A percentile compares a stretch with the other conserved stretches of the same genome.
Evolutionary conservation across 2,888 invertebrate species (phyloP).

Genomic region (Ennomos quercinarius): DNA sequence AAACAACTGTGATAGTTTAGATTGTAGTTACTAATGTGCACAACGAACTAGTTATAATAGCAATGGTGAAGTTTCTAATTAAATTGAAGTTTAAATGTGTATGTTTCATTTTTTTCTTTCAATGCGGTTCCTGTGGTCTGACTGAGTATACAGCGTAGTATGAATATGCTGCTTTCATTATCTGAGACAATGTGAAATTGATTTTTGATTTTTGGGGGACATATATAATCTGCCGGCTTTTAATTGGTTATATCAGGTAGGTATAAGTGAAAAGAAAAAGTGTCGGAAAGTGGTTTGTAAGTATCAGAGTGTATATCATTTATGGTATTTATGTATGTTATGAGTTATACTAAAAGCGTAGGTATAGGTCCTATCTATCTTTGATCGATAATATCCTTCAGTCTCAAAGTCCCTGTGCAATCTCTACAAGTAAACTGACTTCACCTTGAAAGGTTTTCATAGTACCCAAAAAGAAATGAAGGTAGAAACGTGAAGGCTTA

Average conservation of each 20-base stretch:
- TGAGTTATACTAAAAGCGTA: no score
- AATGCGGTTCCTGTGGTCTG: constrained; percentile 8
- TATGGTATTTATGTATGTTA: background rate
- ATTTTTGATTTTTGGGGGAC: no score
- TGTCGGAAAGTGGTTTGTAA: no score
- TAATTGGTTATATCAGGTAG: no score
- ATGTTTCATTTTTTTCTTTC: constrained; percentile 25
- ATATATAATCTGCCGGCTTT: no score
- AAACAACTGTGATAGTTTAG: constrained; percentile 80
- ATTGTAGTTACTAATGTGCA: constrained; percentile 52
- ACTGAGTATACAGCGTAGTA: constrained; percentile 45
- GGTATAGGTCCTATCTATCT: background rate
- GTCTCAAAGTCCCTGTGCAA: constrained; percentile 12
- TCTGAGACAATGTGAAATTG: constrained; percentile 15
- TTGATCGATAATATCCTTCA: constrained; percentile 3
- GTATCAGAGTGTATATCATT: no score
- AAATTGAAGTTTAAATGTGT: constrained; percentile 40
- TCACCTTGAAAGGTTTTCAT: no score
- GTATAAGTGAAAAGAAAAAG: no score
- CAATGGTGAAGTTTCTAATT: constrained; percentile 47
- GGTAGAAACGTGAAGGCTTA: no score
- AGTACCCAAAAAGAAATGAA: no score
- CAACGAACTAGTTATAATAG: constrained; percentile 43
- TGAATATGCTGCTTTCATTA: constrained; percentile 43
- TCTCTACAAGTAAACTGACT: no score